Base-by-base conservation (phyloP, 2,888 invertebrate species). In the Phalangium opilio region DNA sequence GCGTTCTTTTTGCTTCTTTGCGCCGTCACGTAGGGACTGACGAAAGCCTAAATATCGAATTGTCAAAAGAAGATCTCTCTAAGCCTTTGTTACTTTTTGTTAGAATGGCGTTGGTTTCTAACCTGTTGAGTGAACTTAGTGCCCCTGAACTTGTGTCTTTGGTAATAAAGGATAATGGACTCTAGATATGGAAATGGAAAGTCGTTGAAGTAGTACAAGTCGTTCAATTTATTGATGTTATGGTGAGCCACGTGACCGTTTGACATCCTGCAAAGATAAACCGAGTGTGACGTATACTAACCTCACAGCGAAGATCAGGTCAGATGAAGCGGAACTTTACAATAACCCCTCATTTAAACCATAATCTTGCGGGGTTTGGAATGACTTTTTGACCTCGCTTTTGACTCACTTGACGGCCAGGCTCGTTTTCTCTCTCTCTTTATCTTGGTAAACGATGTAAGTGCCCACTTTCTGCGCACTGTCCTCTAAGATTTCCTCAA, bases 161-260 rank as follows among this genome's bases (percentile, higher is more conserved):
- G 49, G 51, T 53, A 53, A 42, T 53, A 53, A 10, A 51, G 48
- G 21, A 53, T 50, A 50, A 53, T 53, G 47, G 53, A 51, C 35
- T 53, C 53, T 34, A 53, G 41, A 40, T 53, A 53, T 8, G 53
- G 53, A 41, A 53, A 53, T 27, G 53, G 53, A 44, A 53, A 53
- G 34, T 50, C 51, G 36, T 53, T 51, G 50, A 53, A 50, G 48
- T 53, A 53, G 45, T 48, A 53, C 44, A 53, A 43, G 48, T 53
- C 53, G 43, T 51, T 51, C 19, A 51, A 34, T 34, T 46, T 48
- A 36, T 49, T 46, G n/a, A 53, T 53, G 36, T 48, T 45, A 34
- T 53, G 47, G 41, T 53, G 53, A 27, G 43, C 48, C 15, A 51
- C 51, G 7, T 48, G 45, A 4, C 52, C 52, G 10, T 45, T 34